phyloP scores from a whole-genome alignment of 2,888 invertebrate species.

The Macaria liturata region DNA sequence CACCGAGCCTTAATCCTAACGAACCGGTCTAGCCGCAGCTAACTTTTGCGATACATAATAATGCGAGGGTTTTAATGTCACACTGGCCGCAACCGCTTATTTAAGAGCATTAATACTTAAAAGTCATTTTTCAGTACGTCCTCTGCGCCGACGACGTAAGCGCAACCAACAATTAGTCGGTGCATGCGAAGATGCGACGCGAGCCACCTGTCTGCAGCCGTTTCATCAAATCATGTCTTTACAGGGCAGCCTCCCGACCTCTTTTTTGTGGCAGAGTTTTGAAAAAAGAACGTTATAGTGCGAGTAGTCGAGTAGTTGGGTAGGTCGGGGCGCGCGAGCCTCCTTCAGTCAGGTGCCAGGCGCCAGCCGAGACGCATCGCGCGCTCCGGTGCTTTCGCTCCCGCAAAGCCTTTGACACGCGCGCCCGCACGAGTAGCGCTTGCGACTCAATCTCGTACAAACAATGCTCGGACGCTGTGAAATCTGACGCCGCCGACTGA shows the following conservation, averaged over 20 bases:
- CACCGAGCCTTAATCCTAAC: conserved; percentile 27
- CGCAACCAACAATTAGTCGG: conserved; percentile 72
- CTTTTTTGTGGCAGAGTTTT: conserved; percentile 73
- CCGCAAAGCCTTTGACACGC: conserved; percentile 55
- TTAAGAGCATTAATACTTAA: conserved; percentile 75
- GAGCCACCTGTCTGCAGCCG: conserved; percentile 79
- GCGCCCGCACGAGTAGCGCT: conserved; percentile 40
- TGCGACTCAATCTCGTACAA: conserved; percentile 21
- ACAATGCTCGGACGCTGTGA: conserved; percentile 34
- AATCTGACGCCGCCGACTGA: conserved; percentile 33
- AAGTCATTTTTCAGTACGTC: conserved; percentile 74
- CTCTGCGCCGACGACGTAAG: conserved; percentile 59
- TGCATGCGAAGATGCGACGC: conserved; percentile 68
- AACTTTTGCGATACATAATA: conserved; percentile 56
- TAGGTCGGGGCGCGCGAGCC: conserved; percentile 80
- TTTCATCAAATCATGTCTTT: conserved; percentile 82
- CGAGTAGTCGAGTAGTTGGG: conserved; percentile 71
- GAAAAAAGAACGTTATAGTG: conserved; percentile 73
- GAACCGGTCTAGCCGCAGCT: conserved; percentile 49
- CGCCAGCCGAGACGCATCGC: conserved; percentile 73
- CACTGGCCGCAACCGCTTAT: conserved; percentile 67
- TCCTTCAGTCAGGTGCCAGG: conserved; percentile 78
- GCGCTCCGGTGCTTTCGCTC: conserved; percentile 45
- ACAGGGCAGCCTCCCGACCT: conserved; percentile 75
- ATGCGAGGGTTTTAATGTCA: conserved; percentile 63